These are phyloP conservation scores for Rhynchotus rufescens DNA, from an alignment of 2,797 vertebrate genomes.

Conservation along the genomic window DNA sequence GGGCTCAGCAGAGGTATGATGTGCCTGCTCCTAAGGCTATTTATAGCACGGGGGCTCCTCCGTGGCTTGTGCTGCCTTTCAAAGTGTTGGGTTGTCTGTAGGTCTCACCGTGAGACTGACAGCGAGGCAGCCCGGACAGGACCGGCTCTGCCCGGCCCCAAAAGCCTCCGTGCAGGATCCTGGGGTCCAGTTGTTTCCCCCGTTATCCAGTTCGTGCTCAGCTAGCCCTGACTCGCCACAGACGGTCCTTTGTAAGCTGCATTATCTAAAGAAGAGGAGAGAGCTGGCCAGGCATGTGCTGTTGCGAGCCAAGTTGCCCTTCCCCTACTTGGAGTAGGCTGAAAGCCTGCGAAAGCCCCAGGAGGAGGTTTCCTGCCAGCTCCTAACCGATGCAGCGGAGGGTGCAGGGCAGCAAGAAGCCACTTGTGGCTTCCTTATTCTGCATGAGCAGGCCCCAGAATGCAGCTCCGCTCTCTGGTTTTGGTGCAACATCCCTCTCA, in stretches of 20 bases:
- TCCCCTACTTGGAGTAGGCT: slow-evolving; percentile 32
- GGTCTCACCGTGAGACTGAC: neutral
- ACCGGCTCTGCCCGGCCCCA: neutral
- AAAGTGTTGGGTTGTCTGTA: neutral
- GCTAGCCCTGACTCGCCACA: fast-evolving
- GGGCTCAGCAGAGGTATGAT: neutral
- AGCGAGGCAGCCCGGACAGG: neutral
- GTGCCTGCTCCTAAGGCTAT: neutral
- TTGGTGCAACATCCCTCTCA: neutral
- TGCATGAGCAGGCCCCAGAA: neutral
- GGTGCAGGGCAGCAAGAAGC: slow-evolving; percentile 34
- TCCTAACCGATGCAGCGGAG: neutral
- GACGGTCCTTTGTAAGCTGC: neutral
- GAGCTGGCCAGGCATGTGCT: neutral
- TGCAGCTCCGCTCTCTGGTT: neutral
- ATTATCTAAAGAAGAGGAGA: neutral
- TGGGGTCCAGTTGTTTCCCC: neutral
- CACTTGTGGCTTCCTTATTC: slow-evolving; percentile 12
- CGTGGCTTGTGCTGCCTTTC: neutral
- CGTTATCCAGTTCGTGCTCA: fast-evolving
- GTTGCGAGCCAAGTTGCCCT: neutral
- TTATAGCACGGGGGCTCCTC: fast-evolving
- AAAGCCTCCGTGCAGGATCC: fast-evolving
- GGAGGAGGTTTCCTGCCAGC: slow-evolving; percentile 43
- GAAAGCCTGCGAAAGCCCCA: slow-evolving; percentile 36